Evolutionary conservation across 2,113 vertebrate species (phyloP), one percentile per base, ranked within the genome.

Genomic region (Globicephala melas): DNA sequence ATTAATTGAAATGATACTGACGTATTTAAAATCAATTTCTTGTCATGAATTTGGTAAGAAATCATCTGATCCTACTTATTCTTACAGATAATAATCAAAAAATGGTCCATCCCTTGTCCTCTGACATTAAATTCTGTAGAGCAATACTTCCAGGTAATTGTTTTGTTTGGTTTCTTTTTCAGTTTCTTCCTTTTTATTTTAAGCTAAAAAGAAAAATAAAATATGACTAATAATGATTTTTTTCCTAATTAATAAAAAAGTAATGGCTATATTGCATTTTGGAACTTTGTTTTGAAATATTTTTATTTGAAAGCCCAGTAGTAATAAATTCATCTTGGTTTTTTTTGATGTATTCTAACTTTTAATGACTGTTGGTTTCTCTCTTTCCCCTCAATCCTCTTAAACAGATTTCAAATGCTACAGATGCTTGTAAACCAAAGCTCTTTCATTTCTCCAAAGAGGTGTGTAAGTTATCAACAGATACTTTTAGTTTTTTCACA

Each of bases 101-200:
- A 99, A 89, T 99, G 99, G 99, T 99, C 98, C 9, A 98, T 99
- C 94, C 99, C 99, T 55, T 99, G 99, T 97, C 99, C 99, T 31
- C 98, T 99, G 65, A 99, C 99, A 89, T 94, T 98, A 71, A 99
- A 98, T 53, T 89, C 97, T n/a, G 98, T 98, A 0, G 33, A 96
- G 14, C 97, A 97, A 53, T 80, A 93, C 91, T 96, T 96, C 77
- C 99, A 99, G 98, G 98, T 98, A 98, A 97, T 86, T 41, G 47
- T 20, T 85, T 92, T 91, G 0, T 33, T 55, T 79, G 58, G 14
- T 21, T 79, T 55, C 0, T 85, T 97, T 97, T 95, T 86, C 85
- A 96, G 58, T 97, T 94, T 93, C 44, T 81, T 82, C 80, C 53
- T 91, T 63, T 94, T 97, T 96, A 96, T 97, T 97, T 95, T 97